phyloP scores from a whole-genome alignment of 2,797 vertebrate species.

The Parambassis ranga region DNA sequence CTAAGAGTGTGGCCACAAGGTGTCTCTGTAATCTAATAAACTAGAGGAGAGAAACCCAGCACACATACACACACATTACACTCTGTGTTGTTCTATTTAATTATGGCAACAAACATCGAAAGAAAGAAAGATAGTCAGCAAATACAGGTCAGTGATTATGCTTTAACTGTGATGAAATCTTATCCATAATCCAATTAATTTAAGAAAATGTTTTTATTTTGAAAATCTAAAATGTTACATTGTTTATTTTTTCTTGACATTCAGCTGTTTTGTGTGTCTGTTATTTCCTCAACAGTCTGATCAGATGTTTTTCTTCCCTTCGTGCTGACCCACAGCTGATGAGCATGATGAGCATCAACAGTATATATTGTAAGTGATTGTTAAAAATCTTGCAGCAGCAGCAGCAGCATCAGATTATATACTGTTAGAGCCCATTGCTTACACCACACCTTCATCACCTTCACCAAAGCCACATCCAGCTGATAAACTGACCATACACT shows the following conservation, averaged over 20 bases:
- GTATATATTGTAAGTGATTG: conserved; percentile 15
- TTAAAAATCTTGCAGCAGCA: neutral
- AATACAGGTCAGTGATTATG: no score
- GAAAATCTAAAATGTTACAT: neutral
- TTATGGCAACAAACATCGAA: neutral
- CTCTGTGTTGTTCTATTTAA: neutral
- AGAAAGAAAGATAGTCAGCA: neutral
- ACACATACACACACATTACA: no score
- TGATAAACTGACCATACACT: neutral
- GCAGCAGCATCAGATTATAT: conserved; percentile 10
- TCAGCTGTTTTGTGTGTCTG: neutral
- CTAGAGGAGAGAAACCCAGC: no score
- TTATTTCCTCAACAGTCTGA: conserved; percentile 25
- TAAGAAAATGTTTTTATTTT: neutral
- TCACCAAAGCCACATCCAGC: neutral
- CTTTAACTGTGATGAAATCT: no score
- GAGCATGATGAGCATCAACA: no score
- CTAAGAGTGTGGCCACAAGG: conserved; percentile 57
- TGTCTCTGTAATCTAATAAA: conserved; percentile 62
- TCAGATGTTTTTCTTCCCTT: conserved; percentile 31
- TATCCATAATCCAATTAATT: no score
- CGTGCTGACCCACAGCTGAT: conserved; percentile 11
- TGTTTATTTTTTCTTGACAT: neutral
- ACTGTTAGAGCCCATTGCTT: neutral
- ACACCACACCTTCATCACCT: neutral